Conservation (phyloP, 2,113 vertebrate species). For the Urocitellus parryii region DNA sequence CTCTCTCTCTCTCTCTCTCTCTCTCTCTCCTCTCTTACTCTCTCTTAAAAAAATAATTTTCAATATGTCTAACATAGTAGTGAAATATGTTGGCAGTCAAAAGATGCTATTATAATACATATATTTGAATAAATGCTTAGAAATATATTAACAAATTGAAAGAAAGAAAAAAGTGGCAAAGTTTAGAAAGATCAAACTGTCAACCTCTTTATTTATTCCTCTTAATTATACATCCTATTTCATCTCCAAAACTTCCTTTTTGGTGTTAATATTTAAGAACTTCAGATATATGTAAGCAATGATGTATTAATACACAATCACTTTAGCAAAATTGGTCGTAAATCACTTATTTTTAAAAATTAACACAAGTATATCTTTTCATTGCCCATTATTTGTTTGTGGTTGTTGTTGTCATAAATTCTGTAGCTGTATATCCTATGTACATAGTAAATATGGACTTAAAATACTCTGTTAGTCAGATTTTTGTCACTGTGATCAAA, state of each 20-base stretch:
- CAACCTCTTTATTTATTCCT: not conserved
- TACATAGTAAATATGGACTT: not conserved
- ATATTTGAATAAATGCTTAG: constrained; percentile 39
- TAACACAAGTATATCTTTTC: not conserved
- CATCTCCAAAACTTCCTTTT: not conserved
- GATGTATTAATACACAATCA: not conserved
- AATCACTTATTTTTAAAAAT: not conserved
- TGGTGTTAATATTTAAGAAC: not conserved
- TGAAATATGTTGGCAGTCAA: not conserved
- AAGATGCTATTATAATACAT: not conserved
- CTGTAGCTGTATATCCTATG: not conserved
- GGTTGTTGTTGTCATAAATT: not conserved
- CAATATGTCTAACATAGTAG: not conserved
- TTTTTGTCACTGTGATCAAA: no score
- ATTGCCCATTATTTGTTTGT: not conserved
- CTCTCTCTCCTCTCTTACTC: no score
- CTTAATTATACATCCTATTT: not conserved
- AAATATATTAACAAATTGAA: not conserved
- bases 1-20: no score
- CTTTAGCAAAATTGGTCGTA: not conserved
- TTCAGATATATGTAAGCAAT: not conserved
- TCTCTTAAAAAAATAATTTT: no score
- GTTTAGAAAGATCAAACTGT: not conserved
- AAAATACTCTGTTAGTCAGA: not conserved
- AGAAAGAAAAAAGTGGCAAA: not conserved